A percentile compares a stretch with the other conserved stretches of the same genome.
Evolutionary conservation across 2,888 invertebrate species (phyloP).

Genomic region (Drosophila dives): DNA sequence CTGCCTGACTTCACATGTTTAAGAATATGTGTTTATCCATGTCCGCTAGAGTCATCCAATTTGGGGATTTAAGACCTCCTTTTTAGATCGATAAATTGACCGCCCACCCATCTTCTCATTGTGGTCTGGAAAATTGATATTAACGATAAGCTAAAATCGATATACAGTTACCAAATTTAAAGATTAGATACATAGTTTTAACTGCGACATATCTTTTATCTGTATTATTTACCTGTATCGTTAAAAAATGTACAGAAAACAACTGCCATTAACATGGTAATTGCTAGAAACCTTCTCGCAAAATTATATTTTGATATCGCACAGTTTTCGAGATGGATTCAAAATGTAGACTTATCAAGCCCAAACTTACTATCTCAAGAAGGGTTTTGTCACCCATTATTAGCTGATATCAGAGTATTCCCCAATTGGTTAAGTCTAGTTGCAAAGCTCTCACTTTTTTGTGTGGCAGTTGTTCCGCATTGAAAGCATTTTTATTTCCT

Average conservation of each 20-base stretch:
- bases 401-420: not conserved
- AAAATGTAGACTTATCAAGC: no score
- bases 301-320: not conserved
- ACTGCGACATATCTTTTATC: not conserved
- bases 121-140: not conserved
- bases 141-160: not conserved
- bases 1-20: not conserved
- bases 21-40: not conserved
- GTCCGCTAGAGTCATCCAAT: not conserved
- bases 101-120: not conserved
- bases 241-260: not conserved
- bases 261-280: not conserved
- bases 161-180: not conserved
- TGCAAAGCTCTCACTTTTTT: constrained; percentile 6
- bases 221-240: not conserved
- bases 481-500: constrained; percentile 39
- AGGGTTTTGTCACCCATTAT: not conserved
- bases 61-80: not conserved
- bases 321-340: not conserved
- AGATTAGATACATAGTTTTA: not conserved
- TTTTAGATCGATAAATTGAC: not conserved
- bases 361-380: not conserved
- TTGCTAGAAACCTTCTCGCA: not conserved
- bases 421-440: not conserved
- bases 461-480: constrained; percentile 16